Conservation (phyloP, 2,888 invertebrate species). For the Athalia circularis region DNA sequence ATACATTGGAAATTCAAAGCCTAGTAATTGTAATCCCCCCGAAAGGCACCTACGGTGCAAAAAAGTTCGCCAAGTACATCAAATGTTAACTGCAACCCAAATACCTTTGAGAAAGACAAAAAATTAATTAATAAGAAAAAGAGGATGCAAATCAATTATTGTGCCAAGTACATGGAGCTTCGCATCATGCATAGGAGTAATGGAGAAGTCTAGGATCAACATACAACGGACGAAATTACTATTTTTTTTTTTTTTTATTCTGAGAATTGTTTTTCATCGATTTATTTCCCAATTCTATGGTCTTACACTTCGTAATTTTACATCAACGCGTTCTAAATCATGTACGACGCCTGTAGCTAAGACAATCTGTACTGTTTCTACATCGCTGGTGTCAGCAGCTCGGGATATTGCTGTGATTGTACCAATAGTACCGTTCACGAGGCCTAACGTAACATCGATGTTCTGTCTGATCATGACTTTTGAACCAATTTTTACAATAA, state of each 20-base stretch:
- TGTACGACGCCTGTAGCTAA: constrained; percentile 47
- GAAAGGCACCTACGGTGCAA: too few species aligned
- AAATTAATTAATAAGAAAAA: too few species aligned
- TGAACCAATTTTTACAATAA: constrained; percentile 54
- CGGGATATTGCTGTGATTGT: constrained; percentile 45
- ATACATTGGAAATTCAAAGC: constrained; percentile 49
- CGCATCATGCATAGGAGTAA: too few species aligned
- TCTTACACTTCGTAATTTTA: constrained; percentile 54
- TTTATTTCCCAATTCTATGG: too few species aligned
- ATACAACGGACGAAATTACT: too few species aligned
- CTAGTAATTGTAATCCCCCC: constrained; percentile 47
- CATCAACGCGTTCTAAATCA: constrained; percentile 50
- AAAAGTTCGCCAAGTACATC: too few species aligned
- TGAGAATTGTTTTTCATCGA: constrained; percentile 44
- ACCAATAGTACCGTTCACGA: constrained; percentile 58
- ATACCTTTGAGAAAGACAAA: too few species aligned
- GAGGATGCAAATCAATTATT: too few species aligned
- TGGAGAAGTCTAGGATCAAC: too few species aligned
- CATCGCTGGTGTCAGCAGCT: constrained; percentile 41
- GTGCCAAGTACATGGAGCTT: too few species aligned
- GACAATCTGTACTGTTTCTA: constrained; percentile 47
- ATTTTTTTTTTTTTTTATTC: too few species aligned
- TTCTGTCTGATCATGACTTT: constrained; percentile 59
- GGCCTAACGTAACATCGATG: constrained; percentile 55
- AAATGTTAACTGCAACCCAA: too few species aligned